phyloP scores from a whole-genome alignment of 2,113 vertebrate genomes.

The Oryzias melastigma region DNA sequence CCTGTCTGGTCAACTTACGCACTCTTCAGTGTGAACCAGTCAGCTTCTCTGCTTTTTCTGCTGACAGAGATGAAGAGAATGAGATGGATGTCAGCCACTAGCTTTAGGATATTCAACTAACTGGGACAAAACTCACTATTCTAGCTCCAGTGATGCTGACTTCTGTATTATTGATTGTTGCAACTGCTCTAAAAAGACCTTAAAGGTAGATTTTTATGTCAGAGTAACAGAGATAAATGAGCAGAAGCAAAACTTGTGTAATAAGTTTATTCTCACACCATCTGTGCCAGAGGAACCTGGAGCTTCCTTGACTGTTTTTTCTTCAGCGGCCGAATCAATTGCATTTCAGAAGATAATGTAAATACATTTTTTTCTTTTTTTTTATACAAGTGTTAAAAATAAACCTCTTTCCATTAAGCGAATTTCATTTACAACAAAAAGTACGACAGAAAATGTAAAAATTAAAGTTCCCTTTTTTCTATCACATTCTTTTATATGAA shows the following conservation, averaged over 20 bases:
- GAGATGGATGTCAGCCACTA: slow-evolving; percentile 84
- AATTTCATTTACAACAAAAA: slow-evolving; percentile 20
- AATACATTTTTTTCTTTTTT: slow-evolving; percentile 46
- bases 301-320: slow-evolving; percentile 16
- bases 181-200: background rate
- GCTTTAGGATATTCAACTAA: too few relatives aligned
- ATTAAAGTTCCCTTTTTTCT: slow-evolving; percentile 11
- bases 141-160: background rate
- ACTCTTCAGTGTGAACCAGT: slow-evolving; percentile 88
- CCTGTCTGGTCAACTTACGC: slow-evolving; percentile 88
- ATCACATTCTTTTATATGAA: slow-evolving; percentile 17
- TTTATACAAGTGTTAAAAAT: slow-evolving; percentile 38
- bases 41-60: slow-evolving; percentile 86
- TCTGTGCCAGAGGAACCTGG: slow-evolving; percentile 23
- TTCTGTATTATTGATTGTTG: background rate
- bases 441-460: slow-evolving; percentile 17
- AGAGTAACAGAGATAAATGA: background rate
- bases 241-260: slow-evolving; percentile 9
- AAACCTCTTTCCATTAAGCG: slow-evolving; percentile 39
- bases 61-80: slow-evolving; percentile 78
- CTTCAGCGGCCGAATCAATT: slow-evolving; percentile 15
- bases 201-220: background rate
- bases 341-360: slow-evolving; percentile 45
- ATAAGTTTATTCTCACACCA: slow-evolving; percentile 58
- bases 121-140: too few relatives aligned